Base-by-base conservation (phyloP, 92 coral and sea anemone species). In the Zoanthus gigantus region DNA sequence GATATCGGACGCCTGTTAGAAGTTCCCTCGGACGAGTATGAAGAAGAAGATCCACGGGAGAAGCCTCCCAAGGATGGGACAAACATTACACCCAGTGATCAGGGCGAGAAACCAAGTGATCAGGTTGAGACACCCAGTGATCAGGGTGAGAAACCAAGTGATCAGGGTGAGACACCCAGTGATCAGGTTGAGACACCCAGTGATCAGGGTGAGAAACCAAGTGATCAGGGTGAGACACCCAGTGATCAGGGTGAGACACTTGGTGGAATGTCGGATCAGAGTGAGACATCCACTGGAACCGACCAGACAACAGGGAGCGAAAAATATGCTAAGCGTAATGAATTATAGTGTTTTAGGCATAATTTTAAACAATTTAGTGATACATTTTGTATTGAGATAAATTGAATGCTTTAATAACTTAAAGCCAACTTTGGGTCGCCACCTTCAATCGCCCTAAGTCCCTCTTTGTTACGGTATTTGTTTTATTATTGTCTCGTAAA, bases 1-100 rank as follows among this genome's bases (percentile, higher is more conserved):
- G 91, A 93, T 78, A 75, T 93, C 14, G 87, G 74, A 11, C 94
- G 94, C 29, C 84, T 90, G 16, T 79, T 96, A 45, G 44, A 47
- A 2, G 69, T 13, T 15, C 82, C 57, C 1, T 71, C 71, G 7
- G 93, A 72, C 1, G 92, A 65, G 4, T 89, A 85, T 2, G 94
- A 73, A 3, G 98, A 88, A 2, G 89, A 54, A 0, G 94, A 90
- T 9, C 87, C 74, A 0, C 90, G 44, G 52, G 92, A 71, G 29
- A 30, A 18, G 29, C 72, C 31, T 29, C 31, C 72, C 72, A 67
- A 18, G 23, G 72, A 67, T 23, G 72, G 12, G 23, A 34, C 10
- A 30, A 30, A 11, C 31, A 30, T 7, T 50, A 65, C 83, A 78
- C n/a, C 83, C 16, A 78, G 17, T 30, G 53, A 78, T 9, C 66